Evolutionary conservation across 2,113 vertebrate genomes (phyloP), one percentile per base, ranked within the genome.

Genomic region (Sarotherodon lohbergeri): DNA sequence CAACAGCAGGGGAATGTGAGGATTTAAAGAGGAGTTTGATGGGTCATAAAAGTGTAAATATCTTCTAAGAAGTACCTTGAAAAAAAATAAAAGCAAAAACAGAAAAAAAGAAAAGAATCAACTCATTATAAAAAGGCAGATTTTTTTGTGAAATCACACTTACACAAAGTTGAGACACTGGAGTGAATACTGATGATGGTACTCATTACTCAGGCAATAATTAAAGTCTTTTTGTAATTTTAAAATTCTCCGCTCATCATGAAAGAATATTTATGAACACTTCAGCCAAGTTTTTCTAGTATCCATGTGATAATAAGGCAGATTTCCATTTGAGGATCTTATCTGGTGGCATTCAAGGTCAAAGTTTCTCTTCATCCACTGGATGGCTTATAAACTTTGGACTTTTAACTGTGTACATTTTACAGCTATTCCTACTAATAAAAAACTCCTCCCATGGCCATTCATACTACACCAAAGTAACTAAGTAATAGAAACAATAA

Each of bases 31-130:
- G 50, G n/a, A 55, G 24, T 81, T 24, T 79, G 6, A 80, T 32
- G 36, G 46, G 19, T 81, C 52, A 34, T 17, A 14, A 80, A 80
- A 6, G 5, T 81, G 50, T 41, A 78, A 59, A 84, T 59, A 78
- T 80, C 6, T 8, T 19, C 43, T 2, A 78, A 50, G 9, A 50
- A 78, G 1, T 50, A 76, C 32, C 5, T 36, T 63, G 24, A 19
- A 32, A 76, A 48, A 73, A 27, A 4, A 0, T 0, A 73, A 46
- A 46, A 27, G 22, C 41, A 46, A 73, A 52, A 73, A 14, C 8
- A 41, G 39, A 76, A 5, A 19, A 48, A 48, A 32, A 6, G 43
- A 76, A 76, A 50, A 76, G 24, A 76, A 48, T 17, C 2, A 76
- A 48, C 3, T 48, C 16, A 29, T 48, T 29, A 48, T 17, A 48